Conservation (phyloP, 2,797 vertebrate species). For the Alosa sapidissima region DNA sequence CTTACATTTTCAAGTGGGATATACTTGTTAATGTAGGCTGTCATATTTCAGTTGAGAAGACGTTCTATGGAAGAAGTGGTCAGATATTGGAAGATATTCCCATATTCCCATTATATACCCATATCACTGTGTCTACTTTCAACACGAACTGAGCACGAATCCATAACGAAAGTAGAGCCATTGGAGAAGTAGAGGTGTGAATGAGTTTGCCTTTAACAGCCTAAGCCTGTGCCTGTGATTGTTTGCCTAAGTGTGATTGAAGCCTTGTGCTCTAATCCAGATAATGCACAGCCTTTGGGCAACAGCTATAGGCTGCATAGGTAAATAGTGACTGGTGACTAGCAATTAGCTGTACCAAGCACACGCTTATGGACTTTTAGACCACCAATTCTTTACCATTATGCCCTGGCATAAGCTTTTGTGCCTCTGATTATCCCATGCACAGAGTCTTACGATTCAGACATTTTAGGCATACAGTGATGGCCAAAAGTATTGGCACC, state of each 20-base stretch:
- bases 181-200: background rate
- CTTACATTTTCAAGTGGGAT: background rate
- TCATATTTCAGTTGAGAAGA: background rate
- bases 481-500: no score
- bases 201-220: background rate
- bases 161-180: background rate
- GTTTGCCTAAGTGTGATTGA: constrained; percentile 1
- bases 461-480: background rate
- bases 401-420: background rate
- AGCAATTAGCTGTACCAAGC: background rate
- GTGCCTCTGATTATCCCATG: background rate
- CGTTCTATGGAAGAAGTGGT: no score
- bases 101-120: no score
- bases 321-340: background rate
- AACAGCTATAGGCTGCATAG: background rate
- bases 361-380: background rate
- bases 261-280: background rate
- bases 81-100: no score
- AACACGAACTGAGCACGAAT: background rate
- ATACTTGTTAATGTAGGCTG: background rate
- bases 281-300: background rate
- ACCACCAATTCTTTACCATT: no score
- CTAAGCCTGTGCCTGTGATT: background rate
- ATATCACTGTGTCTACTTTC: no score
- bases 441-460: background rate